Evolutionary conservation across 2,797 vertebrate species (phyloP).

Genomic region (Nyctalus aviator): DNA sequence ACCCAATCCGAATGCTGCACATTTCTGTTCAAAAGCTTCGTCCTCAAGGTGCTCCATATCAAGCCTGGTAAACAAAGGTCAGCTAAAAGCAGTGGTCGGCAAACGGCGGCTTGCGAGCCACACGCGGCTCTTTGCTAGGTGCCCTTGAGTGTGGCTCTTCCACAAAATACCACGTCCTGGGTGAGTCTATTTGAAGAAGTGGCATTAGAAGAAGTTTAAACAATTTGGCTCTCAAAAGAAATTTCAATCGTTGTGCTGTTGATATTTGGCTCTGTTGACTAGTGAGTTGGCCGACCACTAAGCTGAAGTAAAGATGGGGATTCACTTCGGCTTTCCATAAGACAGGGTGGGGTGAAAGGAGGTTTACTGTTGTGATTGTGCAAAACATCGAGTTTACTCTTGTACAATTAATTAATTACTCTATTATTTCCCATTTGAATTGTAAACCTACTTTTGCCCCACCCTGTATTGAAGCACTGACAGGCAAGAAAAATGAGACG

Average conservation of each 20-base stretch:
- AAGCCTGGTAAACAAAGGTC: conserved; percentile 29
- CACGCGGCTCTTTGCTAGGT: too few species aligned
- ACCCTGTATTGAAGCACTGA: not conserved
- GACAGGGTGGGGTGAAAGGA: not conserved
- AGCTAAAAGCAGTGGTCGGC: not conserved
- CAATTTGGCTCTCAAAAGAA: too few species aligned
- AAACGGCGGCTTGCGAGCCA: too few species aligned
- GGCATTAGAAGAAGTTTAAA: too few species aligned
- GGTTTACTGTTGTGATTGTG: not conserved
- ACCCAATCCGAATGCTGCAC: not conserved
- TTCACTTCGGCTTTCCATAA: not conserved
- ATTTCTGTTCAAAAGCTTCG: not conserved
- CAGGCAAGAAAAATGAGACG: not conserved
- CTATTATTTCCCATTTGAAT: not conserved
- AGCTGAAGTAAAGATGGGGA: conserved; percentile 18
- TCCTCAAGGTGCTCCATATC: not conserved
- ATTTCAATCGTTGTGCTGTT: too few species aligned
- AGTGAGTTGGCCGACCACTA: too few species aligned
- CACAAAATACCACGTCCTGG: too few species aligned
- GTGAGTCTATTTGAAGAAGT: too few species aligned
- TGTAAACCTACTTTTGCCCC: not conserved
- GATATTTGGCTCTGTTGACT: too few species aligned
- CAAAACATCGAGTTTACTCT: not conserved
- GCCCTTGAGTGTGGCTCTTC: too few species aligned
- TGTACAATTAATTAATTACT: not conserved